A percentile compares a stretch with the other conserved stretches of the same genome.
Evolutionary conservation across 2,888 invertebrate genomes (phyloP).

Genomic region (Scaptomyza reducta): DNA sequence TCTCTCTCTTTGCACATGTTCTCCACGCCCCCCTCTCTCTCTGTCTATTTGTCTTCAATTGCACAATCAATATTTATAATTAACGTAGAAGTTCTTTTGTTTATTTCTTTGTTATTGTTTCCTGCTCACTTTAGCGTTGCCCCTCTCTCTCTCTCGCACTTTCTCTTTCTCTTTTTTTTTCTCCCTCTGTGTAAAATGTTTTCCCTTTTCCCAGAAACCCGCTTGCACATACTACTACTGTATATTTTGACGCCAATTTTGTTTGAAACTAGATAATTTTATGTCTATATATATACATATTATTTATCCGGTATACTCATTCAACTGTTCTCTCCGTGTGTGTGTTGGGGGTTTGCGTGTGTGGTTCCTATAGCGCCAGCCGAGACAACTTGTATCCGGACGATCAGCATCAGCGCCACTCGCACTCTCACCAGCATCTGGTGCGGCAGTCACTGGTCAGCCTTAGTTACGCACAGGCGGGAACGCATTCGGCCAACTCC

Average conservation of each 20-base stretch:
- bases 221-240: slow-evolving; percentile 25
- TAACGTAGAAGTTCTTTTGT: slow-evolving; percentile 69
- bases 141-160: slow-evolving; percentile 21
- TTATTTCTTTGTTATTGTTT: slow-evolving; percentile 59
- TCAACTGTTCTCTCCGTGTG: slow-evolving; percentile 6
- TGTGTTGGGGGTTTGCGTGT: neutral
- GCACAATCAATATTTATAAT: slow-evolving; percentile 79
- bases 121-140: slow-evolving; percentile 77
- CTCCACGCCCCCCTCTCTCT: neutral
- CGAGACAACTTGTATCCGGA: slow-evolving; percentile 83
- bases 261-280: slow-evolving; percentile 66
- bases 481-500: slow-evolving; percentile 27
- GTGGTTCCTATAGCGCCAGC: slow-evolving; percentile 80
- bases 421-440: slow-evolving; percentile 82
- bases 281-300: slow-evolving; percentile 20
- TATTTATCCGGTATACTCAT: slow-evolving; percentile 59
- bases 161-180: neutral
- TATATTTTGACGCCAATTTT: slow-evolving; percentile 38
- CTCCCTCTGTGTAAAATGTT: neutral
- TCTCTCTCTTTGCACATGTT: neutral
- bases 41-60: slow-evolving; percentile 22
- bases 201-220: slow-evolving; percentile 6
- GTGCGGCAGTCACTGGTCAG: slow-evolving; percentile 84
- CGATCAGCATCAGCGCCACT: slow-evolving; percentile 78
- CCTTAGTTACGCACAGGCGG: slow-evolving; percentile 82